Conservation (phyloP, 2,888 invertebrate genomes). For the Macrosoma leucophasiata region DNA sequence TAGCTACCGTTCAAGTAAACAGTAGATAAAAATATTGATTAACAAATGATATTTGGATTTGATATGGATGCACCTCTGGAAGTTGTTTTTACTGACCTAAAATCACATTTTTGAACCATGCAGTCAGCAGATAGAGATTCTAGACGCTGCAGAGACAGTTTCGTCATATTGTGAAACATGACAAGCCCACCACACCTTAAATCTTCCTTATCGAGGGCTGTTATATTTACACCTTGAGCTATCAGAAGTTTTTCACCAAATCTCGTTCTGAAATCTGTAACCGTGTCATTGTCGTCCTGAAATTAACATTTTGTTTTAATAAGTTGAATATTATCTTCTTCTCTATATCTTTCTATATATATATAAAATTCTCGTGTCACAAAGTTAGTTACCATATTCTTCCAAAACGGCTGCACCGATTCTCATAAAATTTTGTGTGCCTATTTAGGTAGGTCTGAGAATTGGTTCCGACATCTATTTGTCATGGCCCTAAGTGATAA, state of each 20-base stretch:
- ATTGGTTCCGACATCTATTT: no score
- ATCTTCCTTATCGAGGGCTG: slow-evolving; percentile 83
- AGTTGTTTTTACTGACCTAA: slow-evolving; percentile 74
- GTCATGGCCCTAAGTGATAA: no score
- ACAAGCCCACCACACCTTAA: slow-evolving; percentile 85
- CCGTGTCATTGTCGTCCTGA: slow-evolving; percentile 81
- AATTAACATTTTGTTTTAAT: slow-evolving; percentile 17
- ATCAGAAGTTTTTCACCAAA: slow-evolving; percentile 80
- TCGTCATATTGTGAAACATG: slow-evolving; percentile 79
- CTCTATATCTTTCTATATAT: no score
- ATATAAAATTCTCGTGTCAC: no score
- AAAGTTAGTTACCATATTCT: no score
- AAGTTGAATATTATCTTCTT: no score
- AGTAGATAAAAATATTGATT: slow-evolving; percentile 10
- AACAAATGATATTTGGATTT: slow-evolving; percentile 2
- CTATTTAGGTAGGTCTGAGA: no score
- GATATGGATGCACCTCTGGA: slow-evolving; percentile 2
- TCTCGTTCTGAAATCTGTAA: slow-evolving; percentile 83
- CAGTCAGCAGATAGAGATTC: slow-evolving; percentile 80
- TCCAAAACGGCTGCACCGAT: no score
- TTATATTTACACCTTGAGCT: slow-evolving; percentile 82
- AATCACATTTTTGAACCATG: slow-evolving; percentile 86
- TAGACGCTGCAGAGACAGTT: slow-evolving; percentile 70
- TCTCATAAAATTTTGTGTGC: no score
- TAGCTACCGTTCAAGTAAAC: no score